Conservation (phyloP, 2,113 vertebrate genomes). For the Suricata suricatta region DNA sequence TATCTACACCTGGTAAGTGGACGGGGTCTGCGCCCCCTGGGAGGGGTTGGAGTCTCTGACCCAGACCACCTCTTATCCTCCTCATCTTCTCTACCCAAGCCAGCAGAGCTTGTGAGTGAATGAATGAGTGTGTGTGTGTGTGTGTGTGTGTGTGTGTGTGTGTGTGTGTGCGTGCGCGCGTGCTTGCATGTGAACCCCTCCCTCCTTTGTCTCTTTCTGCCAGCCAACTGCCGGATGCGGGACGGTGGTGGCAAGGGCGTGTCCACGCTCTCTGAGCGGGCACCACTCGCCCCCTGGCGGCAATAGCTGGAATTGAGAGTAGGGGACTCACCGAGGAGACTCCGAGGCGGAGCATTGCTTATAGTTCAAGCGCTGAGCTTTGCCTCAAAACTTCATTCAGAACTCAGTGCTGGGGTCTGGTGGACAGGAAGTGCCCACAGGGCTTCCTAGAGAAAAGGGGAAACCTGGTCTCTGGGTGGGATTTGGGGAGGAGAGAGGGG, state of each 20-base stretch:
- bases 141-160: no score
- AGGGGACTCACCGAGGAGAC: rapidly evolving
- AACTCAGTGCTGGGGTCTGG: neutral
- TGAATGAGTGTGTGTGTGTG: no score
- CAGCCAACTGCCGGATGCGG: rapidly evolving
- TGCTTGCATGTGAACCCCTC: neutral
- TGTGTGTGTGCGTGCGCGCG: no score
- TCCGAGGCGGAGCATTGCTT: neutral
- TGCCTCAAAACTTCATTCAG: neutral
- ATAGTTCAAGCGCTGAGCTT: neutral
- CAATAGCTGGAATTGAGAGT: neutral
- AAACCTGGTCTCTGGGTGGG: neutral
- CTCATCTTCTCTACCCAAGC: neutral
- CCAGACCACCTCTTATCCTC: neutral
- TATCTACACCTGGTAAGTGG: constrained; percentile 51
- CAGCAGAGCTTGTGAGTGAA: neutral
- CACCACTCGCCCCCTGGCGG: constrained; percentile 4
- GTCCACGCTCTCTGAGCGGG: neutral
- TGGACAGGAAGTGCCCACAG: neutral
- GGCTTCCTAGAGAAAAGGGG: neutral
- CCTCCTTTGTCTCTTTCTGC: no score
- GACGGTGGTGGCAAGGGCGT: neutral
- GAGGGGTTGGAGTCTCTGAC: neutral
- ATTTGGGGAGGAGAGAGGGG: neutral
- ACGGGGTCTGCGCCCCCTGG: neutral